Percentiles rank a stretch among this genome's conserved stretches.
Evolutionary conservation across 2,113 vertebrate species (phyloP).

Genomic region (Psilopogon haemacephalus): DNA sequence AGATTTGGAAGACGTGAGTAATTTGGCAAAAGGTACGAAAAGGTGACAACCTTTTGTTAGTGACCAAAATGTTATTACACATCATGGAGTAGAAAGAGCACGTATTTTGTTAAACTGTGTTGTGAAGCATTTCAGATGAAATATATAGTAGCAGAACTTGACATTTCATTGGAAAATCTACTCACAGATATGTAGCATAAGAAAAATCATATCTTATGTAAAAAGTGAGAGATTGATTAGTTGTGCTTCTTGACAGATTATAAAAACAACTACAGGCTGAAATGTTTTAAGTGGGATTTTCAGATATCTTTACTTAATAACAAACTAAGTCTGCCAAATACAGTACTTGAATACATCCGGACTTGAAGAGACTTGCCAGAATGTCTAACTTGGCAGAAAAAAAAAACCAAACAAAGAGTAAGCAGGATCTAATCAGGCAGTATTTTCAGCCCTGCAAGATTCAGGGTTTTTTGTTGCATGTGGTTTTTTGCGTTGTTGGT

Average conservation of each 20-base stretch:
- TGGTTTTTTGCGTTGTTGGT: not conserved
- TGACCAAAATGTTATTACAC: not conserved
- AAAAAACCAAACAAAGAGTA: too few species aligned
- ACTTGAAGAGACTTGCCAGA: conserved; percentile 71
- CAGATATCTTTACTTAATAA: conserved; percentile 55
- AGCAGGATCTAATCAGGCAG: conserved; percentile 9
- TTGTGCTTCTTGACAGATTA: conserved; percentile 61
- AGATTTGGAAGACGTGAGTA: not conserved
- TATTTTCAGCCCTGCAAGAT: conserved; percentile 30
- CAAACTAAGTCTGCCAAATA: conserved; percentile 69
- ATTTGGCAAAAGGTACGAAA: not conserved
- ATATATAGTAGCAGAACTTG: conserved; percentile 8
- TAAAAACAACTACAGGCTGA: conserved; percentile 46
- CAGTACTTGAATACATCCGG: conserved; percentile 71
- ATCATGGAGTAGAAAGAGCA: not conserved
- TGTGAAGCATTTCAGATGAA: not conserved
- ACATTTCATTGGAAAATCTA: not conserved
- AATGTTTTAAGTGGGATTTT: conserved; percentile 70
- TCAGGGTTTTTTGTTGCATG: not conserved
- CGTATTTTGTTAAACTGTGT: not conserved
- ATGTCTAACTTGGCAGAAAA: conserved; percentile 66
- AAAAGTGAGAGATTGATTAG: conserved; percentile 58
- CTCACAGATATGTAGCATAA: conserved; percentile 43
- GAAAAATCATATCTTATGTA: conserved; percentile 28
- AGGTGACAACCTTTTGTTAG: not conserved